phyloP scores from a whole-genome alignment of 1,140 invertebrate genomes.

The Ruditapes philippinarum region DNA sequence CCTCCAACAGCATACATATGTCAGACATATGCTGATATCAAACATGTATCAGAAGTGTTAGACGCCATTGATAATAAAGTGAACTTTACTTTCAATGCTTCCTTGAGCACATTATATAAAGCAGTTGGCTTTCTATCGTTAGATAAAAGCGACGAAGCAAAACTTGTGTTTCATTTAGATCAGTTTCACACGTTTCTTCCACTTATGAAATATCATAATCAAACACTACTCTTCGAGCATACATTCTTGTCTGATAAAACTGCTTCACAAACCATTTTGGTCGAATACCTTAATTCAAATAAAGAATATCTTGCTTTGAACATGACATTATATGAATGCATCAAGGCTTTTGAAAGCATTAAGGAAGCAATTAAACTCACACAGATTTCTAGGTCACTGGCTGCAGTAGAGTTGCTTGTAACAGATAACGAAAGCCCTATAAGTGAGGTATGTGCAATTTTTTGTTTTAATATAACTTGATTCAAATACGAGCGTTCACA shows the following conservation, averaged over 20 bases:
- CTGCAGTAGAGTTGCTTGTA: neutral
- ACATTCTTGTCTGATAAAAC: neutral
- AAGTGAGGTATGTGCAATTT: neutral
- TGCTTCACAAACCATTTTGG: neutral
- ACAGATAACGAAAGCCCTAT: neutral
- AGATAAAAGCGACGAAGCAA: neutral
- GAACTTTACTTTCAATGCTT: neutral
- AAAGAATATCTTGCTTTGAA: neutral
- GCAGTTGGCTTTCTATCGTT: neutral
- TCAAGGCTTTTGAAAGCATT: neutral
- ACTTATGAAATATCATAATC: neutral
- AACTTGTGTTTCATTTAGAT: neutral
- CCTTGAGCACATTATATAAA: neutral
- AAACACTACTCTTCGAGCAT: neutral
- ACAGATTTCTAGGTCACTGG: neutral
- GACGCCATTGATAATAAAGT: neutral
- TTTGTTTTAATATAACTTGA: too few relatives aligned
- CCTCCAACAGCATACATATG: conserved; percentile 58
- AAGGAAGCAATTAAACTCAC: neutral
- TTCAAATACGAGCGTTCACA: too few relatives aligned
- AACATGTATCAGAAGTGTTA: neutral
- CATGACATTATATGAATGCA: neutral
- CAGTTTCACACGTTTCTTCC: neutral
- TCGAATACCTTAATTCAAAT: neutral
- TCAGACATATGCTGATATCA: neutral